Evolutionary conservation across 2,888 invertebrate genomes (phyloP), one percentile per base, ranked within the genome.

Genomic region (Coecobrya sp.): DNA sequence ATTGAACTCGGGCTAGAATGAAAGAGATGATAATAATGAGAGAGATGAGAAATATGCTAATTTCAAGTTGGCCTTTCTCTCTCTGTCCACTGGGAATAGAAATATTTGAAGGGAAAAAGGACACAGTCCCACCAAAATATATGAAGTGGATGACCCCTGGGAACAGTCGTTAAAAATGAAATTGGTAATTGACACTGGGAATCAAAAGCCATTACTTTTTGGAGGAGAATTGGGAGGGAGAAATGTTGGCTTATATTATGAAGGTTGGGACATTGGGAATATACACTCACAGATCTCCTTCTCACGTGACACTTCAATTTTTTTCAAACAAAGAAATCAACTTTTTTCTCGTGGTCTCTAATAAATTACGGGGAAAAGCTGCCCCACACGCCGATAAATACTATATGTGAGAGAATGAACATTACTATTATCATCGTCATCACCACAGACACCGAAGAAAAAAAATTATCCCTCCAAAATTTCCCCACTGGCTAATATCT

Each of bases 401-500:
- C 68, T 11, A 30, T 68, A 68, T 68, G 68, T 11, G n/a, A 59
- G 62, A 25, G 22, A 25, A 22, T 25, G 25, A 25, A 16, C 11
- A 68, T 68, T 25, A 16, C 30, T 68, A 68, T 68, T 68, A 68
- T 62, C 62, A 62, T 25, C 62, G 25, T 19, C 30, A 30, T 36
- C 30, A 42, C 42, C 36, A 19, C 42, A 0, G 8, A 19, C 36
- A 19, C 36, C 0, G 19, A 8, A 19, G n/a, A 7, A 10, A 73
- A 73, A 73, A 45, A 42, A 36, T 73, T 73, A 68, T 68, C 13
- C 59, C 36, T 10, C 10, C 19, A 73, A 73, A 73, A 73, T 73
- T 73, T 73, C 73, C 73, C 73, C 42, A 42, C 11, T 73, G 73
- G 73, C 73, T 73, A 73, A 73, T 73, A 73, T 73, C 73, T 73